Conservation (phyloP, 1,140 invertebrate genomes). For the Bradynema listronoti region DNA sequence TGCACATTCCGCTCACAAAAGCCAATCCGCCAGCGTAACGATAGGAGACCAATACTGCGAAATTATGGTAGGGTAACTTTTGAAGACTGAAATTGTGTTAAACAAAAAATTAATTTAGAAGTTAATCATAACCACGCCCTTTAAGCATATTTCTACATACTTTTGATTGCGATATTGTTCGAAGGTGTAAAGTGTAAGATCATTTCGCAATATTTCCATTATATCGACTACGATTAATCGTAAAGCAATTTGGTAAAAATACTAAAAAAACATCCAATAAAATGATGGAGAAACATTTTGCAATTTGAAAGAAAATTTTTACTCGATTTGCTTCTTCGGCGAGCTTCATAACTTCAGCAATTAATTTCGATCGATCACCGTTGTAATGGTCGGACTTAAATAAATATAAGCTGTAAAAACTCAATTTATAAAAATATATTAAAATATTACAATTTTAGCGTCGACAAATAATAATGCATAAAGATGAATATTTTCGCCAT, state of each 20-base stretch:
- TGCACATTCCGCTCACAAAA: slow-evolving; percentile 51
- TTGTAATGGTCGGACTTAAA: slow-evolving; percentile 45
- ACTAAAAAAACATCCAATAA: slow-evolving; percentile 48
- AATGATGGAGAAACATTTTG: not conserved
- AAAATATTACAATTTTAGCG: slow-evolving; percentile 26
- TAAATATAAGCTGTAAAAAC: slow-evolving; percentile 1
- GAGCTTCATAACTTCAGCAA: slow-evolving; percentile 42
- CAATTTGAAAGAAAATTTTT: not conserved
- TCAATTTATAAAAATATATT: slow-evolving; percentile 45
- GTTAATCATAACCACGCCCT: not conserved
- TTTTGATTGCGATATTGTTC: slow-evolving; percentile 45
- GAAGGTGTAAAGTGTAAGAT: slow-evolving; percentile 52
- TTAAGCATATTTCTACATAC: no score
- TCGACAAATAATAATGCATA: slow-evolving; percentile 42
- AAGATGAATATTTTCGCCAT: slow-evolving; percentile 12
- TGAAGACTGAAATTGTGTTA: slow-evolving; percentile 7
- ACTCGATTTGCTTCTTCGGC: slow-evolving; percentile 42
- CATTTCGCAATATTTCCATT: slow-evolving; percentile 40
- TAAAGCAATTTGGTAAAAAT: slow-evolving; percentile 51
- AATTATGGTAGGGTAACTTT: slow-evolving; percentile 46
- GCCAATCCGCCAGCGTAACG: slow-evolving; percentile 54
- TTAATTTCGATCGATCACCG: slow-evolving; percentile 28
- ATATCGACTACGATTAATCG: slow-evolving; percentile 49
- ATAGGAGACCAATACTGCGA: slow-evolving; percentile 48
- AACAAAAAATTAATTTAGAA: not conserved